Base-by-base conservation (phyloP, 2,888 invertebrate genomes). In the Coelinius sp. region DNA sequence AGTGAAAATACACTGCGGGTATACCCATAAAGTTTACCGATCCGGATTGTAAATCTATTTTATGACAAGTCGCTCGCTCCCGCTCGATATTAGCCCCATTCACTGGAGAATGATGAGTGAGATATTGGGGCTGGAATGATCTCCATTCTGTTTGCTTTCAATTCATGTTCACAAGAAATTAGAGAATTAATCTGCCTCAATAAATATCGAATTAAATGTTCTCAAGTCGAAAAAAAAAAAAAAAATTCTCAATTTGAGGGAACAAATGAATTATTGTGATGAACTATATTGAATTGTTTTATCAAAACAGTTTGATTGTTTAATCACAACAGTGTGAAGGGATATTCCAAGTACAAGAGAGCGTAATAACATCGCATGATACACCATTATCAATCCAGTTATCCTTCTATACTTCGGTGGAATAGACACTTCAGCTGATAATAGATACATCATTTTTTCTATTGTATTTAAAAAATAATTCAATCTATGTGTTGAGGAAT, bases 361-460 rank as follows among this genome's bases (percentile, higher is more conserved):
- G 79, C 78, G 80, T 80, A 83, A 83, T 81, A 81, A 82, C 81
- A 80, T 83, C 79, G 84, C 84, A 84, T 84, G 84, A 81, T 80
- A 78, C 80, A 77, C 77, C 74, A 77, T 82, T 84, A 84, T 84
- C 84, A 84, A 84, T 84, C 81, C 79, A 75, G 77, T 78, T 81
- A 80, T 76, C 79, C 82, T 80, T 83, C 81, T 77, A 81, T 82
- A 80, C 81, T 82, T 81, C 79, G 80, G 79, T 80, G 83, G 81
- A 82, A 83, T 82, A 82, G 83, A 83, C 83, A 83, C 83, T 80
- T 82, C 81, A 82, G 25, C 62, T 44, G 44, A 59, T 64, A 20
- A 49, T 49, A 52, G 68, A 73, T 68, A 68, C 38, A 68, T 68
- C 72, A 64, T 20, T 63, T 49, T 46, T 49, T 62, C 35, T 14